Evolutionary conservation across 2,888 invertebrate species (phyloP), one percentile per base, ranked within the genome.

Genomic region (Odiellus spinosus): DNA sequence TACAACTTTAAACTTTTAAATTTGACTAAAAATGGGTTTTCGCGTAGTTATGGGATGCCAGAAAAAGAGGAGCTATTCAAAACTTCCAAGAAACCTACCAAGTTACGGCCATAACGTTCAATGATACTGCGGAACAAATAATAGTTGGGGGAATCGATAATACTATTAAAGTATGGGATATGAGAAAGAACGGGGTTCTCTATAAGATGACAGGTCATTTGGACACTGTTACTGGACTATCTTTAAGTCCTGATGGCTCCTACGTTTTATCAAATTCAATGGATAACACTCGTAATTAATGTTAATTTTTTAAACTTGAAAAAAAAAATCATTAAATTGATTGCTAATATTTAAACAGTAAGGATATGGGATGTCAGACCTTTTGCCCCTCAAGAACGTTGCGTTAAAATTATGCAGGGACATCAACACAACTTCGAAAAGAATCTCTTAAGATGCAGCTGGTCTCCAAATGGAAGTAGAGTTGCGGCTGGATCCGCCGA

Each of bases 351-450:
- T 26, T 6, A 61, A 62, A 50, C 56, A 67, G 71, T 95, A 32
- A 73, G 95, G 48, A 85, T 95, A 59, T 98, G 96, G 95, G 96
- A 98, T 68, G 80, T 96, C 45, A 73, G 95, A 20, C 90, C 96
- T 0, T 96, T 86, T 70, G 91, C 88, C 1, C 86, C 91, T 0
- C 76, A 78, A 35, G 91, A 93, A 63, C 75, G 96, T 54, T 93
- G 93, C 66, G 82, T 91, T 1, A 91, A 91, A 67, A 77, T 91
- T 35, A 74, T 91, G 55, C 76, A 80, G 11, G 91, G 95, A 0
- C 93, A 95, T 70, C 87, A 88, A 60, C 95, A 96, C 67, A 95
- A 91, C 69, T 96, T 93, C 66, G 96, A 96, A 69, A 88, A 88
- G 71, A 98, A 98, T 71, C 73, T 99, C 49, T 67, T 99, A 47